Percentiles rank a stretch among this genome's conserved stretches.
These are phyloP conservation scores for Gopherus flavomarginatus DNA, from an alignment of 2,113 vertebrate genomes.

Conservation along the genomic window DNA sequence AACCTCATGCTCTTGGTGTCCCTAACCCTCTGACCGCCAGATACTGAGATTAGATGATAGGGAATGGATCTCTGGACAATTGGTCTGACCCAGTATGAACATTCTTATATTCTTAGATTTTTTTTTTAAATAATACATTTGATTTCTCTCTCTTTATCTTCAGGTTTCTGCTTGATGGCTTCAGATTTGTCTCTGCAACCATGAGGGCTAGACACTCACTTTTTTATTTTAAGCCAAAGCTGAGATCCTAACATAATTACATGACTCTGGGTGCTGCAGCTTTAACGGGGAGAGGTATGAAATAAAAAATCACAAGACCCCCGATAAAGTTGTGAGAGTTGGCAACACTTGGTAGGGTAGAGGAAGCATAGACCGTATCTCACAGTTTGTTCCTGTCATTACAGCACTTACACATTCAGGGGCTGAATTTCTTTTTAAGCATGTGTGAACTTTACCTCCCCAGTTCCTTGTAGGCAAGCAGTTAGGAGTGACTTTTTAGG, in stretches of 20 bases:
- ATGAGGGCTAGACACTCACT: not conserved
- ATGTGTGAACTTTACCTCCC: not conserved
- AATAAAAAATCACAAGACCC: not conserved
- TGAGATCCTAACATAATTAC: not conserved
- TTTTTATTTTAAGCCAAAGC: not conserved
- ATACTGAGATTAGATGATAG: too few species aligned
- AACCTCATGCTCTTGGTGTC: too few species aligned
- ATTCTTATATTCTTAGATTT: too few species aligned
- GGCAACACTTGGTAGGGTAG: not conserved
- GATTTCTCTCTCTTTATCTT: too few species aligned
- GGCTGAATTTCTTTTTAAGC: not conserved
- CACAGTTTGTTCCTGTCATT: not conserved
- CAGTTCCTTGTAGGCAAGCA: not conserved
- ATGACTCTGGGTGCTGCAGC: not conserved
- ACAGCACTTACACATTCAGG: not conserved
- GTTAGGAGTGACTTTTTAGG: not conserved
- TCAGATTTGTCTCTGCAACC: not conserved
- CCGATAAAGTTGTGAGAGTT: not conserved
- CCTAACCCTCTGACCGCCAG: too few species aligned
- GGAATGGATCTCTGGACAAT: too few species aligned
- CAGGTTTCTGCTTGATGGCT: not conserved
- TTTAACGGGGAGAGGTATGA: not conserved
- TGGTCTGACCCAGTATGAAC: too few species aligned
- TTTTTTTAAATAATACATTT: too few species aligned
- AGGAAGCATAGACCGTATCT: not conserved